Base-by-base conservation (phyloP, 2,888 invertebrate species). In the Pseudoips prasinana region DNA sequence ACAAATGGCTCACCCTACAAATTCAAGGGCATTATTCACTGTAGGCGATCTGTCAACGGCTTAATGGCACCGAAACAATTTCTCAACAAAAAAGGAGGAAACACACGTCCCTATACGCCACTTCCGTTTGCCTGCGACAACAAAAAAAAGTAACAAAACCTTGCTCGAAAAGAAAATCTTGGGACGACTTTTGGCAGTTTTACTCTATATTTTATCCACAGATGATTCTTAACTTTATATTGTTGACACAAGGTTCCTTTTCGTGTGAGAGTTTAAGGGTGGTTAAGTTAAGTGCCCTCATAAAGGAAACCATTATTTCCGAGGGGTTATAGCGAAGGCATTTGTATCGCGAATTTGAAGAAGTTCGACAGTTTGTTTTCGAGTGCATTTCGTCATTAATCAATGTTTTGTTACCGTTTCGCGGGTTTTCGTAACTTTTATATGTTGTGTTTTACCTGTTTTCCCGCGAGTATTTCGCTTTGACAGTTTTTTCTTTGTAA, bases 361-460 rank as follows among this genome's bases (percentile, higher is more conserved):
- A 86, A 88, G 80, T 87, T 88, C 87, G 87, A 87, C 87, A 87
- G 87, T 88, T 86, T 84, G 87, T 85, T 81, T 78, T 80, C 86
- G 81, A 89, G 89, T 89, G 89, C 89, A 89, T 88, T 88, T 85
- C 59, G 69, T 84, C 84, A 89, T 88, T 85, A 82, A 88, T 86
- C 83, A 88, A 80, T 83, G 85, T 85, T 87, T 86, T 87, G 87
- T 88, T 86, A 71, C 64, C 63, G 58, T 67, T 64, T 45, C 43
- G 54, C 52, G 56, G 64, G 72, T 79, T 79, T 28, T 44, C 18
- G 38, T n/a, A 49, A 52, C 25, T 57, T 57, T 80, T 83, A 73
- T 78, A 72, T 77, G 79, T 82, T 67, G 67, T 68, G 76, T 79
- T 83, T 77, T 80, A 86, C 85, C 86, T 85, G 86, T 72, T 84